Percentiles rank a stretch among this genome's conserved stretches.
Evolutionary conservation across 2,113 vertebrate genomes (phyloP).

Genomic region (Thalassoma bifasciatum): DNA sequence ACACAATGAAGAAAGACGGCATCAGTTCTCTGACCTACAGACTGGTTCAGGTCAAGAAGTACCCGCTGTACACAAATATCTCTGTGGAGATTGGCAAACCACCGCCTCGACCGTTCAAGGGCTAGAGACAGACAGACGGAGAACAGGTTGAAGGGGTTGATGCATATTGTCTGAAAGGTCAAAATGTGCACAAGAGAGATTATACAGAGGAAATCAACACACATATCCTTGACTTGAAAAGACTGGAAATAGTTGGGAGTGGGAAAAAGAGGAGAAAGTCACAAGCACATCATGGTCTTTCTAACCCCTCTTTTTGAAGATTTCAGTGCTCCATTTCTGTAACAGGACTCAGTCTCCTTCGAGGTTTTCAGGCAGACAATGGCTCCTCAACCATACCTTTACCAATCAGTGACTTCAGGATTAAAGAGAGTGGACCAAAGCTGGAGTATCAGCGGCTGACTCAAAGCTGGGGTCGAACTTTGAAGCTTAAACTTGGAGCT

Average conservation of each 20-base stretch:
- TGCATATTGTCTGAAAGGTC: background rate
- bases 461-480: slow-evolving; percentile 3
- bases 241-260: slow-evolving; percentile 1
- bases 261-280: slow-evolving; percentile 7
- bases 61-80: slow-evolving; percentile 95
- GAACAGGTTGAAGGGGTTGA: background rate
- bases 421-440: slow-evolving; percentile 37
- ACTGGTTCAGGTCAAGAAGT: slow-evolving; percentile 88
- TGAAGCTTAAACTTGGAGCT: slow-evolving; percentile 5
- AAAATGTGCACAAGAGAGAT: slow-evolving; percentile 15
- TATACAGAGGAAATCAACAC: background rate
- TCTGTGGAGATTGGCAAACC: slow-evolving; percentile 97
- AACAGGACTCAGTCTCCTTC: slow-evolving; percentile 45
- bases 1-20: slow-evolving; percentile 97
- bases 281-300: slow-evolving; percentile 52
- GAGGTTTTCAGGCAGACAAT: slow-evolving; percentile 41
- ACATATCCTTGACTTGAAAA: slow-evolving; percentile 7
- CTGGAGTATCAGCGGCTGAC: slow-evolving; percentile 16
- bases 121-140: slow-evolving; percentile 77
- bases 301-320: slow-evolving; percentile 13
- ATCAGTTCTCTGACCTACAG: slow-evolving; percentile 94
- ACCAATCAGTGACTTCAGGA: slow-evolving; percentile 38
- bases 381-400: slow-evolving; percentile 35
- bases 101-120: slow-evolving; percentile 88
- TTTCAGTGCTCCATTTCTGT: slow-evolving; percentile 47